Evolutionary conservation across 2,113 vertebrate genomes (phyloP), one percentile per base, ranked within the genome.

Genomic region (Sylvietta virens): DNA sequence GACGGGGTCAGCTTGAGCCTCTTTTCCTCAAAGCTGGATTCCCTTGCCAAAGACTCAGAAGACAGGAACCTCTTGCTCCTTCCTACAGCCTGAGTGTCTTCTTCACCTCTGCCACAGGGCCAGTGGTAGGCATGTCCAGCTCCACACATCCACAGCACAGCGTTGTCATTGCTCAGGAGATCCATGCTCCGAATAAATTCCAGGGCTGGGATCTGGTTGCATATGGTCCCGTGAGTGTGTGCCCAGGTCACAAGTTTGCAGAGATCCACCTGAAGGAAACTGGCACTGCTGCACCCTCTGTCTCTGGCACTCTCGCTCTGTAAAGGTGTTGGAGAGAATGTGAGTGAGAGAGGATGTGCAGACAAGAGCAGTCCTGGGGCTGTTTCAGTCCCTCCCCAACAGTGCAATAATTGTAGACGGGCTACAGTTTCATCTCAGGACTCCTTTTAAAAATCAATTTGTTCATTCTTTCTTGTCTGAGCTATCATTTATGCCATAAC

Each of bases 161-260:
- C 15, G 3, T 11, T 82, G 30, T 58, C 62, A 39, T 3, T 66
- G 66, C 33, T 23, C 5, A 62, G 35, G 2, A 45, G 65, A 40
- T 39, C 56, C 5, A 1, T 1, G 57, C 8, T 58, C 66, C 77
- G 73, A 19, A 50, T 18, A 1, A 12, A 42, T 27, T 93, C 86
- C 81, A 96, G 27, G 70, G 40, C 14, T 19, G 96, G 95, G 77
- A 80, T 65, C 35, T 96, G 80, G 13, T 27, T 80, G 50, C 95
- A 97, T 11, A 97, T 97, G n/a, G 95, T 95, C 11, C 96, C 95
- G 0, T 97, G 97, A 37, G 22, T 37, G 60, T 97, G 96, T 31
- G 96, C 96, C 96, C 97, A 97, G 70, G 57, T 24, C 50, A 97
- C 96, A 1, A 96, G 95, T 10, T 60, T 96, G 92, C 70, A 66